Evolutionary conservation across 1,140 invertebrate species (phyloP).

Genomic region (Oedothorax gibbosus): DNA sequence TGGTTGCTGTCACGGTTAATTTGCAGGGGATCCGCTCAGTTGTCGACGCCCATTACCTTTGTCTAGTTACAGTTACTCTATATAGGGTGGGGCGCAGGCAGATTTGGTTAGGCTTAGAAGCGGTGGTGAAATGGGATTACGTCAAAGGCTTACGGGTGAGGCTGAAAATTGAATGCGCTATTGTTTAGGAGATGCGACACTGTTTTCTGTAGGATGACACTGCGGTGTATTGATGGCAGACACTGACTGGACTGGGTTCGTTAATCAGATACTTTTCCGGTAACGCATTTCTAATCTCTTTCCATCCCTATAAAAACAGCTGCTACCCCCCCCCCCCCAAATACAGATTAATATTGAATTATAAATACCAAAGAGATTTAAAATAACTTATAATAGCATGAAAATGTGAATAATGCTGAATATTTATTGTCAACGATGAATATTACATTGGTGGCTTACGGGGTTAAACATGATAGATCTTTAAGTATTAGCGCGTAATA

Average conservation of each 20-base stretch:
- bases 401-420: neutral
- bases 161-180: neutral
- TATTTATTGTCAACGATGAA: neutral
- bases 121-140: conserved; percentile 44
- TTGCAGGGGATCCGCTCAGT: neutral
- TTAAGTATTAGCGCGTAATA: too few relatives aligned
- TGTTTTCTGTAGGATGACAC: neutral
- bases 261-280: too few relatives aligned
- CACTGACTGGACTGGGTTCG: neutral
- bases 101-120: conserved; percentile 55
- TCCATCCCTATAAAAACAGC: neutral
- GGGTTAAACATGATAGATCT: too few relatives aligned
- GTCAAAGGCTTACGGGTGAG: conserved; percentile 24
- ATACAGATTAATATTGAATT: neutral
- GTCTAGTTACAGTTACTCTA: neutral
- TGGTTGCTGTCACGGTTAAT: conserved; percentile 38
- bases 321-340: too few relatives aligned
- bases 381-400: neutral
- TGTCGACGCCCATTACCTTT: conserved; percentile 44
- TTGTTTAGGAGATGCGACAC: neutral
- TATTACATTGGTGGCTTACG: too few relatives aligned
- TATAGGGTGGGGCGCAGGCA: conserved; percentile 1
- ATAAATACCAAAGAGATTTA: neutral
- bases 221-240: conserved; percentile 38
- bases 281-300: neutral